A percentile compares a stretch with the other conserved stretches of the same genome.
Conservation (phyloP, 2,888 invertebrate genomes). For the Drosophila ezoana region DNA sequence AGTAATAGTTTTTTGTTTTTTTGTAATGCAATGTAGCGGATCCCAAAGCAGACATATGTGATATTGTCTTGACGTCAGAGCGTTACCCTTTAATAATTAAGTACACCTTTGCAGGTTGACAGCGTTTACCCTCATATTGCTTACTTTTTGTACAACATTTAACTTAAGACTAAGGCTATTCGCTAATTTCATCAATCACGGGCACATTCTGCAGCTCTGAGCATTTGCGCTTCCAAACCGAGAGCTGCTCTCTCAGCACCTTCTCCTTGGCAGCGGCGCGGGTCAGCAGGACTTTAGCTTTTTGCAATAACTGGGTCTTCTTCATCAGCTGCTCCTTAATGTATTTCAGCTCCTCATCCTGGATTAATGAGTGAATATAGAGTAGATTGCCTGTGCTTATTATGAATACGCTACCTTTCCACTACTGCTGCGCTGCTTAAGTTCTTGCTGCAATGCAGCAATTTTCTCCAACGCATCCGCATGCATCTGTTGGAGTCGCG, state of each 20-base stretch:
- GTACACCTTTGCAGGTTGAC: background rate
- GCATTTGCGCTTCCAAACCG: slow-evolving; percentile 84
- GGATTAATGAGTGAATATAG: background rate
- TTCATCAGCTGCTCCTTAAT: slow-evolving; percentile 87
- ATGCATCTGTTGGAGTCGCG: slow-evolving; percentile 79
- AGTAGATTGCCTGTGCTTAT: background rate
- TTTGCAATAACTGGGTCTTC: slow-evolving; percentile 87
- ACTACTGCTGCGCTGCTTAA: slow-evolving; percentile 69
- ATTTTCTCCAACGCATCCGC: slow-evolving; percentile 81
- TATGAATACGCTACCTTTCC: slow-evolving; percentile 53
- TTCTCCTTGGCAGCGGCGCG: slow-evolving; percentile 89
- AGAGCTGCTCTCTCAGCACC: slow-evolving; percentile 86
- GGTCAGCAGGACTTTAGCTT: slow-evolving; percentile 88
- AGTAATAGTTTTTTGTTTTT: background rate
- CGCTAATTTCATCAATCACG: slow-evolving; percentile 85
- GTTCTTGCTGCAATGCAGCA: slow-evolving; percentile 78
- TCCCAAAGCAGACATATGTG: too few relatives aligned
- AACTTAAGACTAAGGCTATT: slow-evolving; percentile 70
- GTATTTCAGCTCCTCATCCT: slow-evolving; percentile 85
- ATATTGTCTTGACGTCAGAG: background rate
- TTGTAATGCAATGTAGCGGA: background rate
- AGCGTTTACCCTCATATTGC: background rate
- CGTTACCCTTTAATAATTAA: background rate
- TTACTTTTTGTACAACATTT: slow-evolving; percentile 53
- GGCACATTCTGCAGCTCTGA: slow-evolving; percentile 85